These are phyloP conservation scores for Grus americana DNA, from an alignment of 2,113 vertebrate genomes.

Conservation along the genomic window DNA sequence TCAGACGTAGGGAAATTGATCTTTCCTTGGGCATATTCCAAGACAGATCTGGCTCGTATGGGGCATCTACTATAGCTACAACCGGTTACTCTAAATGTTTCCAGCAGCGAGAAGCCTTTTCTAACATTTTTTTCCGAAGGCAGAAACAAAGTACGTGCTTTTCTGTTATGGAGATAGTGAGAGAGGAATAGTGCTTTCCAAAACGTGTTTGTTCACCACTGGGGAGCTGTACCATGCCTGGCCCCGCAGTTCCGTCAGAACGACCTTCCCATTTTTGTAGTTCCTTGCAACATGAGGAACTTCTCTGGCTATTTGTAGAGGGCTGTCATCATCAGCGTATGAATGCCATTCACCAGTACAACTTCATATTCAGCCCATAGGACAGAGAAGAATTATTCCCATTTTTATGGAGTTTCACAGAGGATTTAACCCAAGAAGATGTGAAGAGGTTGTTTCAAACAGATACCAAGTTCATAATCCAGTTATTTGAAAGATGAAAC, in stretches of 20 bases:
- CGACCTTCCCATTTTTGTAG: neutral
- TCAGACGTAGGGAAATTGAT: neutral
- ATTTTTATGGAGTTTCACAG: neutral
- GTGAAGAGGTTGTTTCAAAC: neutral
- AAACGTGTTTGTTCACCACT: neutral
- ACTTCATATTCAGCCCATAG: neutral
- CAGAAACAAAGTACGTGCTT: neutral
- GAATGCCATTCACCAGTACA: neutral
- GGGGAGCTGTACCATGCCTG: neutral
- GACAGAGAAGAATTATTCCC: neutral
- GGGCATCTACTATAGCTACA: neutral
- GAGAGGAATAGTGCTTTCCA: neutral
- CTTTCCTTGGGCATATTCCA: neutral
- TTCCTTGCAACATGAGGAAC: neutral
- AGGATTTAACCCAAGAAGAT: neutral
- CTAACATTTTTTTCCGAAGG: neutral
- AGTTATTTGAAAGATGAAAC: neutral
- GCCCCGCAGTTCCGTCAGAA: rapidly evolving
- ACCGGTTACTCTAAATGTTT: neutral
- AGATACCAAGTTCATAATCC: neutral
- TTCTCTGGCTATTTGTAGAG: neutral
- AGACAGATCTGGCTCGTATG: neutral
- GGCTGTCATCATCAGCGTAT: neutral
- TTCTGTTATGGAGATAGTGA: neutral
- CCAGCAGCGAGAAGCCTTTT: neutral